Evolutionary conservation across 2,888 invertebrate genomes (phyloP).

Genomic region (Nephrocerus scutellatus): DNA sequence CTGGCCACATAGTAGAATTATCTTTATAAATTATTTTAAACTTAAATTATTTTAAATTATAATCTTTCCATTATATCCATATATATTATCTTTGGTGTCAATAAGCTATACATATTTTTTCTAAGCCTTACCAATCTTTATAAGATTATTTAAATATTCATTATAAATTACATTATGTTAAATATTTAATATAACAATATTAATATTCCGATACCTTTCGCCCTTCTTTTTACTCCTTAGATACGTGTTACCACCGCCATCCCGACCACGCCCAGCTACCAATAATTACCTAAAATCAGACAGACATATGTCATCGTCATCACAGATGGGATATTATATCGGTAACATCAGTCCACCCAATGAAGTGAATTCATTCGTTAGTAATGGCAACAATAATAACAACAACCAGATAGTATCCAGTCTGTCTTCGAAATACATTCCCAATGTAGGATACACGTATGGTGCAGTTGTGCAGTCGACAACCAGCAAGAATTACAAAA

Average conservation of each 20-base stretch:
- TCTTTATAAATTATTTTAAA: too few species aligned
- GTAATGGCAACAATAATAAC: constrained; percentile 17
- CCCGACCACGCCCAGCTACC: constrained; percentile 38
- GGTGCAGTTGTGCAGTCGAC: constrained; percentile 35
- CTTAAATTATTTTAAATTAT: too few species aligned
- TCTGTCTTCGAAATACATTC: constrained; percentile 40
- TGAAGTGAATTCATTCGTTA: constrained; percentile 18
- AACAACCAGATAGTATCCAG: constrained; percentile 29
- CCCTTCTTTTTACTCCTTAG: constrained; percentile 23
- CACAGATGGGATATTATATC: constrained; percentile 32
- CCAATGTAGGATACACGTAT: constrained; percentile 43
- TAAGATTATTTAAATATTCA: too few species aligned
- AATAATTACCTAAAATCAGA: constrained; percentile 26
- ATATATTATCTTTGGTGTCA: too few species aligned
- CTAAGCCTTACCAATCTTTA: too few species aligned
- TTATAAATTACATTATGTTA: not conserved
- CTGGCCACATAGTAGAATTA: too few species aligned
- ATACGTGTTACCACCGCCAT: constrained; percentile 45
- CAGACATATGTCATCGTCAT: constrained; percentile 10
- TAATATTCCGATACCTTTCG: not conserved
- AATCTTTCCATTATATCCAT: too few species aligned
- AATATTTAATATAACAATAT: not conserved
- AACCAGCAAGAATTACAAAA: constrained; percentile 20
- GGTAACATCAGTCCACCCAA: constrained; percentile 28
- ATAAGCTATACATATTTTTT: too few species aligned